Base-by-base conservation (phyloP, 2,113 vertebrate genomes). In the Oncorhynchus kisutch region DNA sequence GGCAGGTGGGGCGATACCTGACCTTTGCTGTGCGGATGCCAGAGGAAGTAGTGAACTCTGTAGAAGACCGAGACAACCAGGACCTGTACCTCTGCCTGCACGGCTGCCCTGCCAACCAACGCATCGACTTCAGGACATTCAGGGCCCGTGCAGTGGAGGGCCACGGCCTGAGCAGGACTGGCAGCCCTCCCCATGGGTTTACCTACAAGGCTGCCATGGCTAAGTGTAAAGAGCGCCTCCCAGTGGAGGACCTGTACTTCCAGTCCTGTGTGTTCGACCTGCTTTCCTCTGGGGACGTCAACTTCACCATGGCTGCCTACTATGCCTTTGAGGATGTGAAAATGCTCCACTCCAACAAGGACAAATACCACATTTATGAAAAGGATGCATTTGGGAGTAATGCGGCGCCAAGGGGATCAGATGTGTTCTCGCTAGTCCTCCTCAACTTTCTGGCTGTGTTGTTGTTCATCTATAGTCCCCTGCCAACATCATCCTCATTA, bases 231-330 rank as follows among this genome's bases (percentile, higher is more conserved):
- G 96, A 98, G 85, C 94, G 95, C 78, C 95, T 99, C 77, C 97
- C 96, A 0, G 96, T 99, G 82, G 97, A 96, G 96, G 97, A 99
- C 87, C 90, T 99, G 70, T 99, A 99, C 88, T 99, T 97, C 82
- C 96, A 99, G 81, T 98, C 97, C 67, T 99, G 97, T 7, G 95
- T 99, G 84, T 99, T 99, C 0, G 97, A 99, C 85, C 96, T 99
- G 34, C 0, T 95, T 94, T 99, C 57, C 25, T 98, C 97, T 0
- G 97, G 97, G 0, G 97, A 99, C 0, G 93, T 97, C 85, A 97
- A 98, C 94, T 99, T 99, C 91, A 98, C 96, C 24, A 93, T 98
- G 91, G 97, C 97, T 22, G 97, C 97, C 86, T 99, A 96, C 87
- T 98, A 97, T 0, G 97, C 97, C 71, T 93, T 99, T 70, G 96